Evolutionary conservation across 1,140 invertebrate genomes (phyloP).

Genomic region (Gryllus bimaculatus): DNA sequence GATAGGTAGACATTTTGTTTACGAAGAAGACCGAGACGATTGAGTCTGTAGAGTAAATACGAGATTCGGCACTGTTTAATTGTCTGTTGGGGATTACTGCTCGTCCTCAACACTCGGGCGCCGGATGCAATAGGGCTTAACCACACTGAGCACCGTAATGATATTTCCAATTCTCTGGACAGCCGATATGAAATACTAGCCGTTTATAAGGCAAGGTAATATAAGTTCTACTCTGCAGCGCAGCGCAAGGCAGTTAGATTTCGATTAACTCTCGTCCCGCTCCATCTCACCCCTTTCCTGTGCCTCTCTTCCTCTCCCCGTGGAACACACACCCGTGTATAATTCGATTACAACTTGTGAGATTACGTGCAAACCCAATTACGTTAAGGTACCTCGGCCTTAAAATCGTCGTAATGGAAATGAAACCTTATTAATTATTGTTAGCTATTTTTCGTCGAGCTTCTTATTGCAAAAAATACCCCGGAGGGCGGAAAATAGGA

Average conservation of each 20-base stretch:
- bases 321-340: neutral
- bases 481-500: neutral
- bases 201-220: conserved; percentile 1
- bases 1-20: too few species aligned
- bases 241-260: neutral
- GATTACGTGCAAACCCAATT: conserved; percentile 4
- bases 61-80: neutral
- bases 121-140: neutral
- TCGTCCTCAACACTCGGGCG: neutral
- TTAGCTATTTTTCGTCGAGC: neutral
- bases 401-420: conserved; percentile 5
- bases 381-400: neutral
- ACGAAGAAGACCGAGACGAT: too few species aligned
- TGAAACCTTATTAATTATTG: conserved; percentile 2
- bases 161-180: conserved; percentile 1
- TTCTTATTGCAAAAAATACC: neutral
- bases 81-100: neutral
- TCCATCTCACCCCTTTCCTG: neutral
- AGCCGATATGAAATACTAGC: neutral
- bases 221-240: neutral
- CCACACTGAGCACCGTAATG: neutral
- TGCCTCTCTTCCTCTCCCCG: neutral
- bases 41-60: neutral
- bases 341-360: conserved; percentile 5
- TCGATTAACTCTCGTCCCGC: conserved; percentile 2